Evolutionary conservation across 2,888 invertebrate species (phyloP).

Genomic region (Frankliniella intonsa): DNA sequence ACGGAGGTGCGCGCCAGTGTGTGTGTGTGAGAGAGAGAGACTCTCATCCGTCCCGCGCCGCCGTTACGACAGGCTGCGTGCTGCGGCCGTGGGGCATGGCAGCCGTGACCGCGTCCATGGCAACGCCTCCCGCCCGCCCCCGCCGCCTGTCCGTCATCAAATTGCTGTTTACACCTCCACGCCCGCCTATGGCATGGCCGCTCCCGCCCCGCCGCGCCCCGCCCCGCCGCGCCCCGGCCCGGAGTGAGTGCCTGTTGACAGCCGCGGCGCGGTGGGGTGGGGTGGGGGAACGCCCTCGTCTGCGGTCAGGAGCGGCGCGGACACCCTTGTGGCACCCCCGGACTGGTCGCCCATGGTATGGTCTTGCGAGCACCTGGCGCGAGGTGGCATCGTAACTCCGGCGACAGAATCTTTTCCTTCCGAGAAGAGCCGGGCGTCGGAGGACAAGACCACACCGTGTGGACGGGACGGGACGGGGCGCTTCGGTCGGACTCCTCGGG

Average conservation of each 20-base stretch:
- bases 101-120: too few species aligned
- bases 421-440: neutral
- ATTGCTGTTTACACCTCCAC: neutral
- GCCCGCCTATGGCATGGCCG: neutral
- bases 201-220: neutral
- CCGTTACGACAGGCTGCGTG: too few species aligned
- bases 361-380: neutral
- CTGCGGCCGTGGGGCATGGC: too few species aligned
- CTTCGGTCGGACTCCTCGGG: neutral
- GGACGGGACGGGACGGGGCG: neutral
- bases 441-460: neutral
- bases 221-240: neutral
- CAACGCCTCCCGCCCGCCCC: neutral
- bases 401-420: neutral
- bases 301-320: too few species aligned
- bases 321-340: too few species aligned
- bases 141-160: slow-evolving; percentile 11
- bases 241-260: slow-evolving; percentile 5
- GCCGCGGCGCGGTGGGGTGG: neutral
- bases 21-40: neutral
- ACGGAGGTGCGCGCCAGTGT: neutral
- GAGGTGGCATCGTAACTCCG: neutral
- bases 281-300: too few species aligned
- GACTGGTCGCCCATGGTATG: too few species aligned
- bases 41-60: neutral